Evolutionary conservation across 2,797 vertebrate genomes (phyloP), one percentile per base, ranked within the genome.

Genomic region (Typhlichthys eigenmanni): DNA sequence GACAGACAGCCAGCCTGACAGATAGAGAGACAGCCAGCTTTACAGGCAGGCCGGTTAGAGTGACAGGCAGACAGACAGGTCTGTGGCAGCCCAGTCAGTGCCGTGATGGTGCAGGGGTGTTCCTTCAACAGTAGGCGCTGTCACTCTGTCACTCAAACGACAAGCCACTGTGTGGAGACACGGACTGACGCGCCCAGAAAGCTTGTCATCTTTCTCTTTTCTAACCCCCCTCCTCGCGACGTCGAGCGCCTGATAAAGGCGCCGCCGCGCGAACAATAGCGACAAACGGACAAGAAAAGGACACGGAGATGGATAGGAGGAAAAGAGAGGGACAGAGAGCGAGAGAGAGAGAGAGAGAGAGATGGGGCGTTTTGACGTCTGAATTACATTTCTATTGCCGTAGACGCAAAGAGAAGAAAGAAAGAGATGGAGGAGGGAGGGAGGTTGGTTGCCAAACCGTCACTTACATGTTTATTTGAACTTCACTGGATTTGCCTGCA

Each of bases 391-490:
- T 91, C 83, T 87, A 88, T 88, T 74, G 84, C 88, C 81, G 83
- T 84, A 87, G 85, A 87, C 86, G 81, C 8, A 85, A 88, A 86
- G 77, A 48, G 80, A 69, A 75, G 79, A 80, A 58, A 78, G 73
- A 76, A 79, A 84, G 80, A 79, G 19, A 80, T 46, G 69, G 77
- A 72, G 72, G 79, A 74, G 71, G 69, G 68, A 75, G 81, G 76
- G 85, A 87, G 86, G 85, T 76, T 79, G 88, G 87, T 83, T 62
- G 67, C 84, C 86, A 87, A 90, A 92, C 88, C 89, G 85, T 83
- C 70, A 88, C 88, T 92, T 88, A 85, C 85, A 92, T 92, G 91
- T 92, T 92, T 93, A 91, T 93, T 91, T 93, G 93, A 91, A 92
- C 91, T 93, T 87, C 86, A 90, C 87, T 88, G 85, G 88, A 87